phyloP scores from a whole-genome alignment of 1,140 invertebrate species.

The Procambarus virginalis region DNA sequence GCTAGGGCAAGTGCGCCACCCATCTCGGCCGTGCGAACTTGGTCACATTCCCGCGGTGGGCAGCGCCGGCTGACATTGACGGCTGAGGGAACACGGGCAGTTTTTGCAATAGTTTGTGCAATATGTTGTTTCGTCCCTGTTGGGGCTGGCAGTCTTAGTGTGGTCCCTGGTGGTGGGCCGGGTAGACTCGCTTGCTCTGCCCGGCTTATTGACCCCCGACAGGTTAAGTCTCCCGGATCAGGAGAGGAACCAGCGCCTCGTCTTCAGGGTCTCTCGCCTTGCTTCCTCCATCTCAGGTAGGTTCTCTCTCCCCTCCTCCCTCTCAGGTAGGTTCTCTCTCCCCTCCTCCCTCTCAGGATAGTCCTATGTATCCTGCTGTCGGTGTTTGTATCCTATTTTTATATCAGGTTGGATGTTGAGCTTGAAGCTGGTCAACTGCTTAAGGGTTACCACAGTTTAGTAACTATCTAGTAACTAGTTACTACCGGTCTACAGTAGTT shows the following conservation, averaged over 20 bases:
- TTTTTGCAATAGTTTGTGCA: conserved; percentile 40
- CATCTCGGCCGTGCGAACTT: conserved; percentile 20
- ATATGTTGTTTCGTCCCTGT: conserved; percentile 4
- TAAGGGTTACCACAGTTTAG: too few species aligned
- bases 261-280: not conserved
- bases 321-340: not conserved
- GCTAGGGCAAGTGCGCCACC: not conserved
- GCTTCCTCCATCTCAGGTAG: not conserved
- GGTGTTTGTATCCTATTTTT: too few species aligned
- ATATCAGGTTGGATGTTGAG: too few species aligned
- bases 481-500: too few species aligned
- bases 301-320: not conserved
- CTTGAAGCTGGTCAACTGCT: too few species aligned
- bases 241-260: not conserved
- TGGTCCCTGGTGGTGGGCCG: not conserved
- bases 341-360: not conserved
- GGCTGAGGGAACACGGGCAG: conserved; percentile 22
- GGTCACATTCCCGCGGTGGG: conserved; percentile 37
- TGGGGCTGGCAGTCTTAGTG: conserved; percentile 14
- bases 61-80: conserved; percentile 1
- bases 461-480: too few species aligned
- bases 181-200: not conserved
- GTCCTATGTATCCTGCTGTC: too few species aligned
- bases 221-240: not conserved
- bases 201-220: not conserved